These are phyloP conservation scores for Oryzias woworae DNA, from an alignment of 2,113 vertebrate species.

Conservation along the genomic window DNA sequence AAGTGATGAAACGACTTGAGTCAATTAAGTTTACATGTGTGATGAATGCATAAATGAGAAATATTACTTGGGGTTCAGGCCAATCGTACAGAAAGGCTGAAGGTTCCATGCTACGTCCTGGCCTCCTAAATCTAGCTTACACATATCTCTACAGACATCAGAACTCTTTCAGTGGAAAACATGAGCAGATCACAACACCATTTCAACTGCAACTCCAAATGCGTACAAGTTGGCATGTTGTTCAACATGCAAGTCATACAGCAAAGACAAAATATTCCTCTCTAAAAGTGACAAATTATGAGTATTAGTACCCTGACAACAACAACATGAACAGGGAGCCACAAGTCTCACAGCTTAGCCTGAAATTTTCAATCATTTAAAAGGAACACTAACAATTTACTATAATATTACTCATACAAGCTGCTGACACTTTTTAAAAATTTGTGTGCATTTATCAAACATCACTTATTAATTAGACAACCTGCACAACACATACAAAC, in stretches of 20 bases:
- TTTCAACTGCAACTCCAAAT: slow-evolving; percentile 25
- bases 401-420: background rate
- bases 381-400: slow-evolving; percentile 5
- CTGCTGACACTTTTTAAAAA: background rate
- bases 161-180: slow-evolving; percentile 17
- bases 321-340: slow-evolving; percentile 14
- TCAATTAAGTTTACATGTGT: background rate
- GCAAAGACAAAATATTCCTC: slow-evolving; percentile 14
- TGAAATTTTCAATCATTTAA: slow-evolving; percentile 5
- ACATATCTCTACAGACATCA: slow-evolving; percentile 29
- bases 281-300: slow-evolving; percentile 14
- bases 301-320: slow-evolving; percentile 6
- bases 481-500: slow-evolving; percentile 1
- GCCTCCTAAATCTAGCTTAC: background rate
- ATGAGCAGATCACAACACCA: slow-evolving; percentile 12
- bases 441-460: background rate
- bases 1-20: background rate
- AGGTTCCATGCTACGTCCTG: background rate
- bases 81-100: slow-evolving; percentile 31
- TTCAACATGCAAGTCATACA: slow-evolving; percentile 16
- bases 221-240: slow-evolving; percentile 23
- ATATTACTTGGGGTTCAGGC: slow-evolving; percentile 41
- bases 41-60: slow-evolving; percentile 12
- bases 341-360: slow-evolving; percentile 1
- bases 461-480: slow-evolving; percentile 11